Evolutionary conservation across 2,113 vertebrate species (phyloP).

Genomic region (Blennius ocellaris): DNA sequence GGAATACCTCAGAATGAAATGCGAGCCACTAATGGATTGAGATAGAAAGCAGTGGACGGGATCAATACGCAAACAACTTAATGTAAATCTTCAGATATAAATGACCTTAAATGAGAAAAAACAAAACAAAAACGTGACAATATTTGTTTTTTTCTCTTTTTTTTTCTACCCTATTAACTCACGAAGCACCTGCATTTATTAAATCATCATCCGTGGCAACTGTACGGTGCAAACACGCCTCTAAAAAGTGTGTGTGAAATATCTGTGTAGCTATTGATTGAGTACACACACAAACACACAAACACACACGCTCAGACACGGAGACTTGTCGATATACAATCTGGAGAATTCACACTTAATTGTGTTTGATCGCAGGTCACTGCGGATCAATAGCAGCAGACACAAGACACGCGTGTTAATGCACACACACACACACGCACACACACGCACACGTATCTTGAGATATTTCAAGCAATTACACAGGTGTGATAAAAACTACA

Average conservation of each 20-base stretch:
- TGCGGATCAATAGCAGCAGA: conserved; percentile 61
- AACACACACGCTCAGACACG: neutral
- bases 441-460: conserved; percentile 18
- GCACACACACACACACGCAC: neutral
- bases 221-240: conserved; percentile 19
- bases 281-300: conserved; percentile 23
- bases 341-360: conserved; percentile 72
- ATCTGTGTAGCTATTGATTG: conserved; percentile 38
- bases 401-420: conserved; percentile 15
- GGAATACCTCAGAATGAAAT: too few relatives aligned
- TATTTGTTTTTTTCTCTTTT: too few relatives aligned
- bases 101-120: neutral
- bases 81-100: conserved; percentile 10
- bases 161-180: neutral
- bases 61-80: conserved; percentile 29
- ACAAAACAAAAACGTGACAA: too few relatives aligned
- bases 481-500: too few relatives aligned
- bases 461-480: too few relatives aligned
- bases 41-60: conserved; percentile 27
- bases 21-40: conserved; percentile 46
- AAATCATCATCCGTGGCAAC: conserved; percentile 2
- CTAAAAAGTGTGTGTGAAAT: conserved; percentile 30
- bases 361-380: conserved; percentile 74
- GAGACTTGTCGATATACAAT: conserved; percentile 55
- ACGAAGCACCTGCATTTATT: neutral